phyloP scores from a whole-genome alignment of 2,797 vertebrate species.

The Pogonophryne albipinna region DNA sequence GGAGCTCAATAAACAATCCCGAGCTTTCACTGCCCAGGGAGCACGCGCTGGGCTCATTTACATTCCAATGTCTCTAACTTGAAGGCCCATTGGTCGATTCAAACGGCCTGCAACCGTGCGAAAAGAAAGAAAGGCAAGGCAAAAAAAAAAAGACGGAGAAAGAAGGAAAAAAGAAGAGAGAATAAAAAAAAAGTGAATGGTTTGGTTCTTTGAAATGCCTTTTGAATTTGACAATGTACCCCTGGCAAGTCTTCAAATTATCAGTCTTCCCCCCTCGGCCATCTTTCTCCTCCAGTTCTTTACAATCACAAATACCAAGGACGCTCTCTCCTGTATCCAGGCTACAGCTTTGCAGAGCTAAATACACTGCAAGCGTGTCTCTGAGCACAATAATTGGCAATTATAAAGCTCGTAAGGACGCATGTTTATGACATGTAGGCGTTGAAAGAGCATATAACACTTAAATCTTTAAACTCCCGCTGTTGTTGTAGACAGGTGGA shows the following conservation, averaged over 20 bases:
- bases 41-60: conserved; percentile 90
- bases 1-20: conserved; percentile 91
- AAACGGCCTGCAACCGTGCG: conserved; percentile 84
- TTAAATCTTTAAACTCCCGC: conserved; percentile 9
- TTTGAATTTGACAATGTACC: conserved; percentile 86
- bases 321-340: conserved; percentile 80
- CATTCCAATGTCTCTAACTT: conserved; percentile 88
- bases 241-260: conserved; percentile 86
- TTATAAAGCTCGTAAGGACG: conserved; percentile 67
- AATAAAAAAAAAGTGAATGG: conserved; percentile 81
- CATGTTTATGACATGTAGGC: conserved; percentile 40
- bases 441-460: not conserved
- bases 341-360: conserved; percentile 74
- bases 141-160: conserved; percentile 46
- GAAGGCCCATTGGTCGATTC: conserved; percentile 88
- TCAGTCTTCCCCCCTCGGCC: conserved; percentile 73
- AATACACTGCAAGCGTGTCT: conserved; percentile 76
- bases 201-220: conserved; percentile 86
- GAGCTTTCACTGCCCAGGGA: conserved; percentile 87
- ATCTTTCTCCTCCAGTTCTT: conserved; percentile 78
- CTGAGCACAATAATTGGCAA: conserved; percentile 70
- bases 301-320: conserved; percentile 83
- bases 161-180: conserved; percentile 60
- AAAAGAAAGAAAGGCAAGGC: conserved; percentile 72
- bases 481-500: not conserved